Evolutionary conservation across 2,888 invertebrate species (phyloP).

Genomic region (Spisula solida): DNA sequence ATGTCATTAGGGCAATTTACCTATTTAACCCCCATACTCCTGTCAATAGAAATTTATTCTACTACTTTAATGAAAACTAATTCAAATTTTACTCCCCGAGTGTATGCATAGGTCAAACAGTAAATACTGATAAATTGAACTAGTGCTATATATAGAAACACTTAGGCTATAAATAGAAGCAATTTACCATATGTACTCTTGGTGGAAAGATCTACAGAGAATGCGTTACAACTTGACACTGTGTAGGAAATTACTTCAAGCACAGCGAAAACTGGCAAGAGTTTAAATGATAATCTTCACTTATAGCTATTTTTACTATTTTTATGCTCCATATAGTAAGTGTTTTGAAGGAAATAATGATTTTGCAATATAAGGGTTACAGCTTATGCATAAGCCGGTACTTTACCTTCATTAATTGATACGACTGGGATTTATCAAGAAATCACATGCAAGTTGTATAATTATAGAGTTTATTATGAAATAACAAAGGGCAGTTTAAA

Average conservation of each 20-base stretch:
- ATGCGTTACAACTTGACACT: constrained; percentile 37
- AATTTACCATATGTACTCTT: constrained; percentile 48
- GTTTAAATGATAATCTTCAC: constrained; percentile 12
- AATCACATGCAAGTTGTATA: too few species aligned
- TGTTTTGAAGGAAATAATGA: background rate
- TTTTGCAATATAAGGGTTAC: background rate
- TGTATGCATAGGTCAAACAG: constrained; percentile 51
- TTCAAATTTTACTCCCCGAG: constrained; percentile 43
- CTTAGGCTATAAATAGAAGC: constrained; percentile 58
- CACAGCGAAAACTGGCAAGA: constrained; percentile 8
- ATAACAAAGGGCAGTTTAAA: too few species aligned
- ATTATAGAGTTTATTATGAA: too few species aligned
- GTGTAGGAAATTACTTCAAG: constrained; percentile 26
- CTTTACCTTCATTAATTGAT: too few species aligned
- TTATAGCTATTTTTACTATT: background rate
- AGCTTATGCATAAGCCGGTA: too few species aligned
- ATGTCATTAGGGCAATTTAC: constrained; percentile 21
- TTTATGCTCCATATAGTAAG: background rate
- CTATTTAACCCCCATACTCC: constrained; percentile 8
- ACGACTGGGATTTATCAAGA: too few species aligned
- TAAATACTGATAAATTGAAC: constrained; percentile 62
- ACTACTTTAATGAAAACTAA: constrained; percentile 36
- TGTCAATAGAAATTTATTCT: constrained; percentile 39
- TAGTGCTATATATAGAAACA: constrained; percentile 55
- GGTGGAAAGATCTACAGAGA: constrained; percentile 27